Evolutionary conservation across 2,888 invertebrate genomes (phyloP).

Genomic region (Microctonus hyperodae): DNA sequence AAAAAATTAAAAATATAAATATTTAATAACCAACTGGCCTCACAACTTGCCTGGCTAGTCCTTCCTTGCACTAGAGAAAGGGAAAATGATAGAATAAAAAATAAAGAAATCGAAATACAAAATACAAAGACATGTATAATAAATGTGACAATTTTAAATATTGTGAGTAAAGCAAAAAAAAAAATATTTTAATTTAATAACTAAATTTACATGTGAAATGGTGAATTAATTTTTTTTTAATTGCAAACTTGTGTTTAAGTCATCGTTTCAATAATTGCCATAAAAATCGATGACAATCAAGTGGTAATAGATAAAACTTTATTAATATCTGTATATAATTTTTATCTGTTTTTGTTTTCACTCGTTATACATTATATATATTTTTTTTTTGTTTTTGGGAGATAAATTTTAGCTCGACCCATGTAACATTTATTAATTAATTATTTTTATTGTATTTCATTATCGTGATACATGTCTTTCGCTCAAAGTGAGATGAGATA

Average conservation of each 20-base stretch:
- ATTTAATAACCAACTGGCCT: conserved; percentile 7
- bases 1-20: background rate
- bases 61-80: background rate
- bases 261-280: conserved; percentile 7
- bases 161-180: background rate
- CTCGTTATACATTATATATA: background rate
- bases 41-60: conserved; percentile 30
- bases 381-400: background rate
- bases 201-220: background rate
- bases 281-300: background rate
- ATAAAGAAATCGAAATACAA: background rate
- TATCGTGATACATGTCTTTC: conserved; percentile 15
- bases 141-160: background rate
- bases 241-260: background rate
- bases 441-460: background rate
- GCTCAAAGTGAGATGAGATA: conserved; percentile 7
- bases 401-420: background rate
- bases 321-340: background rate
- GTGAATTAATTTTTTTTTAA: background rate
- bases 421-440: conserved; percentile 1
- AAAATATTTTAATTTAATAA: background rate
- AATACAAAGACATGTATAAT: background rate
- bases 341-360: background rate
- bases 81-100: background rate
- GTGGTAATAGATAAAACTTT: background rate